phyloP scores from a whole-genome alignment of 2,888 invertebrate species.

The Metellina segmentata region DNA sequence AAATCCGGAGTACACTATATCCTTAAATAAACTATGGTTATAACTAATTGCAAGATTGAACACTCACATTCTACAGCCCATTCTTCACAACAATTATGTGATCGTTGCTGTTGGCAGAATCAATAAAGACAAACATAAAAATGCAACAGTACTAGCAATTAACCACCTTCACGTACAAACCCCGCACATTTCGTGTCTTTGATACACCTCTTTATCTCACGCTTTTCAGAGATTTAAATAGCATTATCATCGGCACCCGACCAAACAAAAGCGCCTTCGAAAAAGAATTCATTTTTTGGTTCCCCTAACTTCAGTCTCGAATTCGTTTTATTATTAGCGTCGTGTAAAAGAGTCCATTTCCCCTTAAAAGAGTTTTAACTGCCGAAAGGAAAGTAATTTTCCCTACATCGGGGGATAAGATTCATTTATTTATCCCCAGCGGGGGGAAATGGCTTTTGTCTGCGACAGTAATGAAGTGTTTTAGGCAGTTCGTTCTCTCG shows the following conservation, averaged over 20 bases:
- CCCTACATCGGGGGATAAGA: conserved; percentile 61
- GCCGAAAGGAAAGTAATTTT: conserved; percentile 70
- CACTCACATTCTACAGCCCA: too few species aligned
- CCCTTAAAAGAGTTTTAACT: conserved; percentile 68
- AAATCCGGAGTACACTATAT: too few species aligned
- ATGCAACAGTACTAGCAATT: background rate
- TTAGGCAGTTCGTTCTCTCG: conserved; percentile 31
- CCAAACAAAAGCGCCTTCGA: conserved; percentile 6
- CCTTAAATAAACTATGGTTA: too few species aligned
- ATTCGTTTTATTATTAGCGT: conserved; percentile 44
- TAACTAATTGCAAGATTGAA: too few species aligned
- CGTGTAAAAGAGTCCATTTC: conserved; percentile 27
- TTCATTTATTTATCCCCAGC: conserved; percentile 70
- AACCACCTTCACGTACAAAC: background rate
- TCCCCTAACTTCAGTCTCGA: conserved; percentile 3
- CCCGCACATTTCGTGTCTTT: background rate
- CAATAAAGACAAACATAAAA: too few species aligned
- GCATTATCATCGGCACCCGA: background rate
- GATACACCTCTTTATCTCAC: background rate
- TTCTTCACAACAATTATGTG: too few species aligned
- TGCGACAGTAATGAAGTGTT: conserved; percentile 72
- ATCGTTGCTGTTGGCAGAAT: too few species aligned
- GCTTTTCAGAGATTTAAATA: background rate
- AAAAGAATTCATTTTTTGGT: conserved; percentile 37
- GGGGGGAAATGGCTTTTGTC: conserved; percentile 70